Evolutionary conservation across 2,797 vertebrate species (phyloP).

Genomic region (Microtus californicus): DNA sequence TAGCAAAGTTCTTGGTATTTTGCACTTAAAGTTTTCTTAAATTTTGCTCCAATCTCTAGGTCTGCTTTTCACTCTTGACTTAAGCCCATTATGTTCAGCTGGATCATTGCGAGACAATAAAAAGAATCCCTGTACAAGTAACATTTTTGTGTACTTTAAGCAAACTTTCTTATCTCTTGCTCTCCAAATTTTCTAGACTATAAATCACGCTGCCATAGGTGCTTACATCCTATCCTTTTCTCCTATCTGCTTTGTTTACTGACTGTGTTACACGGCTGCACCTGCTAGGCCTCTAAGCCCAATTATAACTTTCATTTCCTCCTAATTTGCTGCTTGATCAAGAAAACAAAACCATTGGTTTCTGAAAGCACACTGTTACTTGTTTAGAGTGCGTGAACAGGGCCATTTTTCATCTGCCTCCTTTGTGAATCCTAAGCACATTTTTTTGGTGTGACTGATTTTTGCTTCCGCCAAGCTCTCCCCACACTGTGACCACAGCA

Average conservation of each 20-base stretch:
- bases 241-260: slow-evolving; percentile 65
- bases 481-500: background rate
- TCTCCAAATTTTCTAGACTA: slow-evolving; percentile 11
- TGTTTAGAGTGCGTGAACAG: background rate
- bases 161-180: background rate
- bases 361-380: slow-evolving; percentile 48
- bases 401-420: slow-evolving; percentile 41
- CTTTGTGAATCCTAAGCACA: slow-evolving; percentile 9
- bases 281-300: slow-evolving; percentile 50
- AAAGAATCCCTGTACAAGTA: slow-evolving; percentile 34
- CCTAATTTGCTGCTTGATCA: slow-evolving; percentile 58
- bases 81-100: background rate
- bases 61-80: background rate
- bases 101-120: slow-evolving; percentile 23
- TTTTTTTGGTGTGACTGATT: background rate
- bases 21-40: slow-evolving; percentile 1
- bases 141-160: slow-evolving; percentile 33
- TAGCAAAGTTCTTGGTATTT: slow-evolving; percentile 20
- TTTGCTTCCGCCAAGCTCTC: background rate
- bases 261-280: slow-evolving; percentile 57
- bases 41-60: background rate
- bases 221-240: slow-evolving; percentile 32
- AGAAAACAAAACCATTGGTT: slow-evolving; percentile 60
- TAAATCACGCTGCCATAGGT: background rate
- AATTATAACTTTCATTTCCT: slow-evolving; percentile 67